Evolutionary conservation across 2,888 invertebrate genomes (phyloP), one percentile per base, ranked within the genome.

Genomic region (Chaitophorus viminalis): DNA sequence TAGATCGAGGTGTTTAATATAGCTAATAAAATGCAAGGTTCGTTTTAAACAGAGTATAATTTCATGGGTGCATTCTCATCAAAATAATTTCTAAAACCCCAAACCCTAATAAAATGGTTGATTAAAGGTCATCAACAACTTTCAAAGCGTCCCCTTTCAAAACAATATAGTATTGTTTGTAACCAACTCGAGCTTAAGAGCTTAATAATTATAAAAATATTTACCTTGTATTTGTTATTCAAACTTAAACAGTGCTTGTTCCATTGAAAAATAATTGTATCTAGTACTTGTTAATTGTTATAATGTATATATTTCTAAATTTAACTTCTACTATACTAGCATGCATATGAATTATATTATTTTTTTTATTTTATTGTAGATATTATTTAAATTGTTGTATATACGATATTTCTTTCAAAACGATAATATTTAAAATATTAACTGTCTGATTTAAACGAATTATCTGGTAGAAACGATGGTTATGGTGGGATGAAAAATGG

Each of bases 121-220:
- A 83, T 74, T 74, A 83, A 83, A 74, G 65, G 83, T 75, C 46
- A 75, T 75, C 54, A 29, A 60, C 60, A 39, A 83, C 74, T 83
- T 60, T 60, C n/a, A 29, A 75, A 75, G 31, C 29, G 39, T 36
- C 75, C n/a, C 75, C 31, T 75, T 75, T 65, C 39, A 31, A 75
- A 75, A 83, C 83, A 75, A 83, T 31, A 31, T 31, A 31, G 72
- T 31, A 83, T 39, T 75, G 75, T 83, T 65, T 75, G 21, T 39
- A 39, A 75, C 39, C 29, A 39, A 83, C 75, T 74, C 25, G n/a
- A 33, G 18, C 21, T 75, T 8, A 39, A 60, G 21, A 1, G 39
- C 17, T 46, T 25, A 29, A 65, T 76, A 65, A 31, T 75, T 83
- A 76, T 2, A 6, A 39, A 29, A 17, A 39, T 31, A 65, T n/a